Percentiles rank a stretch among this genome's conserved stretches.
Conservation (phyloP, 2,797 vertebrate species). For the Cossypha heuglini region DNA sequence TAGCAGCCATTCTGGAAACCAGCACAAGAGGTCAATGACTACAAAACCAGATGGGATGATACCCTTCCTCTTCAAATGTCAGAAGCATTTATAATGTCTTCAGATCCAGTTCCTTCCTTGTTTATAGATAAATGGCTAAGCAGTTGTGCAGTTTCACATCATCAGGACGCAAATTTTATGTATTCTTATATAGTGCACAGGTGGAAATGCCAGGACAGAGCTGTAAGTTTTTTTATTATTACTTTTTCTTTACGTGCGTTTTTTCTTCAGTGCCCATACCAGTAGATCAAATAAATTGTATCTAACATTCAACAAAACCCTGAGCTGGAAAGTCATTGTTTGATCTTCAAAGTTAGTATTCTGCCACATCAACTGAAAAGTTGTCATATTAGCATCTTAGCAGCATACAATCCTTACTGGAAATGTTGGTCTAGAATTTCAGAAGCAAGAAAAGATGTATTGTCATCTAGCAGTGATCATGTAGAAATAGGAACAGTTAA, state of each 20-base stretch:
- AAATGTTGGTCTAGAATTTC: background rate
- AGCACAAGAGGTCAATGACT: background rate
- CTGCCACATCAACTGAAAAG: background rate
- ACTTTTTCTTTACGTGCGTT: background rate
- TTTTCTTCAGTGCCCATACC: background rate
- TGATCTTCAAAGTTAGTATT: background rate
- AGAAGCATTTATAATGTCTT: background rate
- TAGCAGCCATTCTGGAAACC: background rate
- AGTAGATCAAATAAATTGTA: rapidly evolving
- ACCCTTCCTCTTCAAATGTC: background rate
- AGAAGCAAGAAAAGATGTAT: background rate
- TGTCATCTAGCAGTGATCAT: background rate
- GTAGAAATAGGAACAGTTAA: background rate
- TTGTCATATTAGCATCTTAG: background rate
- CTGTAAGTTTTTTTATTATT: background rate
- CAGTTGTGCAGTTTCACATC: background rate
- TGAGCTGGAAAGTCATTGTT: background rate
- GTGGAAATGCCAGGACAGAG: background rate
- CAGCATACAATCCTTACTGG: background rate
- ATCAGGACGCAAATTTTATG: background rate
- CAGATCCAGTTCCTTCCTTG: background rate
- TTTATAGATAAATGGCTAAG: background rate
- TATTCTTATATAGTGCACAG: background rate
- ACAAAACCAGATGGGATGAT: background rate
- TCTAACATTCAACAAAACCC: background rate